phyloP scores from a whole-genome alignment of 2,113 vertebrate genomes.

The Nestor notabilis region DNA sequence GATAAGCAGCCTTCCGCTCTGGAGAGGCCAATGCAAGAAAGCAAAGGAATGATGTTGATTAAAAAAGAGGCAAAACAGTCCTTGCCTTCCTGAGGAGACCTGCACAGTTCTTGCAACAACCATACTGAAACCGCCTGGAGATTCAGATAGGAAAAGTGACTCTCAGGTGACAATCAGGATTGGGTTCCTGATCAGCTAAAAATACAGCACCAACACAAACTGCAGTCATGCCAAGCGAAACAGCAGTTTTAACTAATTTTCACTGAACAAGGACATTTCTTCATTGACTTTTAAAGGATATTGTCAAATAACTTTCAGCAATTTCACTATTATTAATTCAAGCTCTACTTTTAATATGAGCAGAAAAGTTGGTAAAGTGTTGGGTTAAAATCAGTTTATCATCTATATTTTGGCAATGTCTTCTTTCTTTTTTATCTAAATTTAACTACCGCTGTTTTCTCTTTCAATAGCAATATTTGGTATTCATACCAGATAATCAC shows the following conservation, averaged over 20 bases:
- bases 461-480: not conserved
- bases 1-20: constrained; percentile 1
- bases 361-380: not conserved
- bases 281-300: not conserved
- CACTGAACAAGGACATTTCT: not conserved
- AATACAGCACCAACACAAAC: not conserved
- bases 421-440: not conserved
- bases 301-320: not conserved
- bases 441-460: not conserved
- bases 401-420: not conserved
- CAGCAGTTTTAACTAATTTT: not conserved
- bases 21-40: not conserved
- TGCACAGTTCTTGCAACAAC: not conserved
- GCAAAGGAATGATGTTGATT: not conserved
- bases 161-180: not conserved
- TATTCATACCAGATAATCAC: not conserved
- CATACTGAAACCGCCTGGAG: not conserved
- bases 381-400: not conserved
- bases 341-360: not conserved
- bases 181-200: not conserved
- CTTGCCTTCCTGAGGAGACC: not conserved
- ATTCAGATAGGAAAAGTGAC: not conserved
- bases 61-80: not conserved
- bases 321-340: not conserved
- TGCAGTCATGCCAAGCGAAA: not conserved